phyloP scores from a whole-genome alignment of 2,113 vertebrate genomes.

The Panthera uncia region DNA sequence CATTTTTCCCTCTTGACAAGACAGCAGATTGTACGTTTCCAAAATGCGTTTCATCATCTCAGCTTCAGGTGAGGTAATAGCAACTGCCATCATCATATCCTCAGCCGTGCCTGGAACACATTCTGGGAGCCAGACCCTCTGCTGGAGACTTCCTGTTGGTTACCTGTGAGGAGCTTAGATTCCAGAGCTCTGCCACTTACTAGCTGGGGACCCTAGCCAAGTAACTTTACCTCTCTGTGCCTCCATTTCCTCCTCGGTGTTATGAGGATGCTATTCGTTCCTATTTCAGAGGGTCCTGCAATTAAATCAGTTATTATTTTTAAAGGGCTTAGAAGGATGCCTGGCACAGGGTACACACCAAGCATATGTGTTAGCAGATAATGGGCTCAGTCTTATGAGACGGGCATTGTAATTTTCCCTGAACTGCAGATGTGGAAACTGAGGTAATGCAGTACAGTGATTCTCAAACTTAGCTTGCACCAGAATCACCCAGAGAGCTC shows the following conservation, averaged over 20 bases:
- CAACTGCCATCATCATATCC: neutral
- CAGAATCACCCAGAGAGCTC: neutral
- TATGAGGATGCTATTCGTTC: neutral
- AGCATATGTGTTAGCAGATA: neutral
- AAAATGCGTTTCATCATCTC: neutral
- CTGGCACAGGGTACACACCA: neutral
- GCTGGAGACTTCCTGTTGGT: neutral
- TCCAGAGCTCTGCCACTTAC: neutral
- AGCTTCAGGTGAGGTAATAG: conserved; percentile 21
- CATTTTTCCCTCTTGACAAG: neutral
- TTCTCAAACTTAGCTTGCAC: neutral
- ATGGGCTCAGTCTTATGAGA: neutral
- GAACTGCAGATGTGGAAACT: neutral
- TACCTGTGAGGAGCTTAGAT: neutral
- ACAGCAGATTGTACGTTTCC: neutral
- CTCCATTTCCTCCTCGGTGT: neutral
- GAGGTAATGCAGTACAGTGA: neutral
- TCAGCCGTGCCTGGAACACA: neutral
- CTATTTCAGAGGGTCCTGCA: neutral
- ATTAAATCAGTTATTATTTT: neutral
- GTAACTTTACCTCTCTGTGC: neutral
- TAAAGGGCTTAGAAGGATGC: neutral
- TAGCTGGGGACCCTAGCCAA: neutral
- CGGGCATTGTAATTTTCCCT: neutral
- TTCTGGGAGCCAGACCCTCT: neutral